A percentile compares a stretch with the other conserved stretches of the same genome.
Conservation (phyloP, 2,113 vertebrate genomes). For the Mirounga angustirostris region DNA sequence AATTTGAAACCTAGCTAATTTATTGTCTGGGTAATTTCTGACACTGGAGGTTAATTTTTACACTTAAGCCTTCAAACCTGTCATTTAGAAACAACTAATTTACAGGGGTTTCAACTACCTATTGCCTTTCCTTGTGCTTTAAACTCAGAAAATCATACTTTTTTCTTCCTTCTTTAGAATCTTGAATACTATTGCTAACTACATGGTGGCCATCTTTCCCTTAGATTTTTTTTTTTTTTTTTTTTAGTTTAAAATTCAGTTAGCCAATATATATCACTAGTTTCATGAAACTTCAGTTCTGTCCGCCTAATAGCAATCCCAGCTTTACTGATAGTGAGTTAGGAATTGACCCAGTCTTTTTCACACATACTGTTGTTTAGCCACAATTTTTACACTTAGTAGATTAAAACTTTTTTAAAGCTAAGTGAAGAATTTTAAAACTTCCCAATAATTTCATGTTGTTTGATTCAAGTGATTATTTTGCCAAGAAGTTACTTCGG, state of each 20-base stretch:
- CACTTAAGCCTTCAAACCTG: not conserved
- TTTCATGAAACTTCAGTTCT: not conserved
- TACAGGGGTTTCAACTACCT: not conserved
- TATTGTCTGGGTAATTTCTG: not conserved
- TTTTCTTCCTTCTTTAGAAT: not conserved
- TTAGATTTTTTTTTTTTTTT: not conserved
- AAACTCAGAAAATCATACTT: not conserved
- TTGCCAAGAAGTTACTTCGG: not conserved
- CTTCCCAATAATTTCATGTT: not conserved
- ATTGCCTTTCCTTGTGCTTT: not conserved
- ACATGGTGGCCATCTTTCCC: not conserved
- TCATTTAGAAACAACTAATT: not conserved
- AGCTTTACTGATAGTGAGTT: not conserved
- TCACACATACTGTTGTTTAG: not conserved
- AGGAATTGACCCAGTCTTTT: not conserved
- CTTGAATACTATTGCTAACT: not conserved
- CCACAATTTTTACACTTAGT: not conserved
- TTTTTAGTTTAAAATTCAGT: not conserved
- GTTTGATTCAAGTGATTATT: not conserved
- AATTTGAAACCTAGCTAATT: not conserved
- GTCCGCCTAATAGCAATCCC: not conserved
- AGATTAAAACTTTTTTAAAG: not conserved
- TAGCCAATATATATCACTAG: not conserved
- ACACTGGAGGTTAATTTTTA: not conserved
- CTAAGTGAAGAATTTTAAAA: conserved; percentile 4